Evolutionary conservation across 1,140 invertebrate species (phyloP), one percentile per base, ranked within the genome.

Genomic region (Micrasema longulum): DNA sequence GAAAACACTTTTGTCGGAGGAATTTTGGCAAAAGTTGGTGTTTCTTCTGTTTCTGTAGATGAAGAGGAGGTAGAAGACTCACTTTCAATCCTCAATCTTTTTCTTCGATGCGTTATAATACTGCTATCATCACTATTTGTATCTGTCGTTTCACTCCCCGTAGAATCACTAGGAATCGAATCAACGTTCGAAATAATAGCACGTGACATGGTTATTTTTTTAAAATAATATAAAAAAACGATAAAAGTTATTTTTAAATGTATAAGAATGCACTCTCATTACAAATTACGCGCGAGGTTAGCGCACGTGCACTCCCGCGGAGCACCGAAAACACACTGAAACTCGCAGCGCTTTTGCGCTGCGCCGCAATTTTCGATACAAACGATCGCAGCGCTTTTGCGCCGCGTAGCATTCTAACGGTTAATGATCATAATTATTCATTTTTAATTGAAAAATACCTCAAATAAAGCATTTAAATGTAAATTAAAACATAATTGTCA

Each of bases 331-430:
- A 62, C 57, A 62, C 57, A 62, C 57, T 38, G 57, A 62, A 62
- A 20, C 35, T 43, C 18, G 57, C 57, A 62, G 14, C 67, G 38
- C 67, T 69, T 69, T 69, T 69, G 67, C 67, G 64, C 43, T 20
- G 60, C 60, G 60, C 47, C 45, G 60, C 60, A 64, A 52, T 71
- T 63, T 71, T 65, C 23, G 43, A 63, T 65, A 71, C 55, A 71
- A 69, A 69, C 67, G 67, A 69, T 69, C 52, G 52, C 67, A 69
- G 67, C 67, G 38, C 67, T 69, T 69, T 69, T 69, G 67, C 67
- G 64, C 43, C 41, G 60, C 60, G 60, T 64, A 64, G 60, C 60
- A 64, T 47, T 63, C 60, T 47, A 63, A 63, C 60, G 60, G 60
- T 63, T 38, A 41, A 57, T 52, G 23, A 38, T n/a, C n/a, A 31